Conservation (phyloP, 2,888 invertebrate genomes). For the Vanessa cardui region DNA sequence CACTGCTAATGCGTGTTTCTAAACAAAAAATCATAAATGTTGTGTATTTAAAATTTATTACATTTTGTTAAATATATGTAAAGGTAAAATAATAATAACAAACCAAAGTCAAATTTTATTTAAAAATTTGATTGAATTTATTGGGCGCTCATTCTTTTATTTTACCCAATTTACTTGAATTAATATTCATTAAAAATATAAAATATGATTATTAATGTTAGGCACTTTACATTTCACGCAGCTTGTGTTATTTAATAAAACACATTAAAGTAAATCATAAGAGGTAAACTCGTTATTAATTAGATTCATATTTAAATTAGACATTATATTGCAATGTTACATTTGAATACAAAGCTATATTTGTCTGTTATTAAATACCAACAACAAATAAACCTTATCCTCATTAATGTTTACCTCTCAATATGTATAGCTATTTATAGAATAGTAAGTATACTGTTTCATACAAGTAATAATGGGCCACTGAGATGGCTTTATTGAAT, state of each 20-base stretch:
- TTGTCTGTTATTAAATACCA: constrained; percentile 19
- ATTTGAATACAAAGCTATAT: constrained; percentile 15
- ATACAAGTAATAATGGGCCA: constrained; percentile 38
- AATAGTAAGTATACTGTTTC: constrained; percentile 13
- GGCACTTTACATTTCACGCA: background rate
- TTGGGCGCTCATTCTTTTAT: constrained; percentile 11
- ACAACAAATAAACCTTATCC: constrained; percentile 7
- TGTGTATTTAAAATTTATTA: too few species aligned
- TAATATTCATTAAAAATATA: constrained; percentile 1
- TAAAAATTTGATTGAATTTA: too few species aligned
- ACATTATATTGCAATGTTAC: constrained; percentile 37
- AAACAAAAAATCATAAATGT: too few species aligned
- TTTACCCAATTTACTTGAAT: constrained; percentile 6
- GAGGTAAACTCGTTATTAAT: constrained; percentile 58
- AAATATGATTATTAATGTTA: background rate
- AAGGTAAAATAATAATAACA: too few species aligned
- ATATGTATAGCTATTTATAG: constrained; percentile 2
- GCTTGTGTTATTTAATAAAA: background rate
- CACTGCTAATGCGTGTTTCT: too few species aligned
- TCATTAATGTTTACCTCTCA: constrained; percentile 8
- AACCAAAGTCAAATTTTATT: too few species aligned
- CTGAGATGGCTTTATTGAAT: constrained; percentile 46
- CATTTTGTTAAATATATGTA: too few species aligned
- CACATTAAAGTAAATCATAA: constrained; percentile 54
- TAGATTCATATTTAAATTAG: constrained; percentile 50